A percentile compares a stretch with the other conserved stretches of the same genome.
These are phyloP conservation scores for Atta texana DNA, from an alignment of 1,140 invertebrate genomes.

Conservation along the genomic window DNA sequence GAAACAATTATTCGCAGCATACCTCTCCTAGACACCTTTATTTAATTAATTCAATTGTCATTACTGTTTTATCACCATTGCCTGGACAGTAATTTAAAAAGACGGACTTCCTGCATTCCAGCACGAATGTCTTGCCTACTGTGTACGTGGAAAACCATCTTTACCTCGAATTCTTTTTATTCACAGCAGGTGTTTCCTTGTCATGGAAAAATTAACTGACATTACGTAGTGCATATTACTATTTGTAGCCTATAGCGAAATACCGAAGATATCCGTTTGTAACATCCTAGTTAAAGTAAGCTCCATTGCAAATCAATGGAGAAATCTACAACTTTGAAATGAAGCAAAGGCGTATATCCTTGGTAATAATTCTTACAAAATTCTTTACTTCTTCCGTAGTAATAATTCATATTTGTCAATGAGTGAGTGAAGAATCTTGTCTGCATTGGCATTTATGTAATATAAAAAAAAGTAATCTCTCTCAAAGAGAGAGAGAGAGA, in stretches of 20 bases:
- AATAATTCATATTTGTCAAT: background rate
- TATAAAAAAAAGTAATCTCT: background rate
- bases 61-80: conserved; percentile 36
- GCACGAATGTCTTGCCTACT: background rate
- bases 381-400: background rate
- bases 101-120: conserved; percentile 39
- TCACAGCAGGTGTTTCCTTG: background rate
- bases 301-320: background rate
- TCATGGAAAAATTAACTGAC: conserved; percentile 6
- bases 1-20: conserved; percentile 12
- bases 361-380: conserved; percentile 3
- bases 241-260: conserved; percentile 32
- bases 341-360: background rate
- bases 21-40: conserved; percentile 14
- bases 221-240: conserved; percentile 19
- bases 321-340: conserved; percentile 1
- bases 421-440: background rate
- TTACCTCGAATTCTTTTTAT: conserved; percentile 37
- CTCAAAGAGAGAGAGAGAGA: background rate
- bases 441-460: background rate
- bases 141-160: background rate
- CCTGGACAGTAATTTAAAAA: conserved; percentile 28
- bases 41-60: conserved; percentile 59
- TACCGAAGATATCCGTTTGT: background rate
- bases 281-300: background rate